Evolutionary conservation across 2,113 vertebrate genomes (phyloP).

Genomic region (Scomber japonicus): DNA sequence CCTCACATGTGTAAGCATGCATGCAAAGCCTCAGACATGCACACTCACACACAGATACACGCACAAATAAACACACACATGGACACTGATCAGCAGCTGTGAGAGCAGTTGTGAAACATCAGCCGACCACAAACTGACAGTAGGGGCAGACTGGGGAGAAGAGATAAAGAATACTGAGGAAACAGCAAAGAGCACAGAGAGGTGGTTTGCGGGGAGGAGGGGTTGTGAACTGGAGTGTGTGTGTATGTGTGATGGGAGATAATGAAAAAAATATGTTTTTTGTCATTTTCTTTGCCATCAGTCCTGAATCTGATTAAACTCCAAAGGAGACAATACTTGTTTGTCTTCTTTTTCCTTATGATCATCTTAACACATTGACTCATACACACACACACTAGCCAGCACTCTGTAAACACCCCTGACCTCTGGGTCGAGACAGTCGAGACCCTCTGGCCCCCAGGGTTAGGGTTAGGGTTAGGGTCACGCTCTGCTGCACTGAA

Average conservation of each 20-base stretch:
- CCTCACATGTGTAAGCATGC: not conserved
- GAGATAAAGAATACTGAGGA: constrained; percentile 69
- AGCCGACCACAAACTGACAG: constrained; percentile 83
- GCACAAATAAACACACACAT: not conserved
- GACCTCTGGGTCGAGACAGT: constrained; percentile 69
- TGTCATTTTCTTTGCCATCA: not conserved
- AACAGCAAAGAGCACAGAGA: constrained; percentile 55
- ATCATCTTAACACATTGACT: not conserved
- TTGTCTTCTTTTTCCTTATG: not conserved
- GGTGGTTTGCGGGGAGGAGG: constrained; percentile 6
- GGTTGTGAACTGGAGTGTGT: not conserved
- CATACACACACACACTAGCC: constrained; percentile 19
- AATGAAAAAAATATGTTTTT: not conserved
- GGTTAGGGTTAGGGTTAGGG: constrained; percentile 8
- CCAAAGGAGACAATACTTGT: not conserved
- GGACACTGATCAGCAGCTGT: constrained; percentile 64
- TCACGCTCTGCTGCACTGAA: constrained; percentile 64
- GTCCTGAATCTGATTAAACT: constrained; percentile 25
- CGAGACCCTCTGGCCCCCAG: constrained; percentile 51
- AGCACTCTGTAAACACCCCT: constrained; percentile 63
- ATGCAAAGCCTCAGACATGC: constrained; percentile 5
- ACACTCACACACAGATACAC: constrained; percentile 1
- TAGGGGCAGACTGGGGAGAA: constrained; percentile 59
- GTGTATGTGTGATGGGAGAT: not conserved
- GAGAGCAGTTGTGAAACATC: constrained; percentile 75